These are phyloP conservation scores for Apeltes quadracus DNA, from an alignment of 2,113 vertebrate genomes.

Conservation along the genomic window DNA sequence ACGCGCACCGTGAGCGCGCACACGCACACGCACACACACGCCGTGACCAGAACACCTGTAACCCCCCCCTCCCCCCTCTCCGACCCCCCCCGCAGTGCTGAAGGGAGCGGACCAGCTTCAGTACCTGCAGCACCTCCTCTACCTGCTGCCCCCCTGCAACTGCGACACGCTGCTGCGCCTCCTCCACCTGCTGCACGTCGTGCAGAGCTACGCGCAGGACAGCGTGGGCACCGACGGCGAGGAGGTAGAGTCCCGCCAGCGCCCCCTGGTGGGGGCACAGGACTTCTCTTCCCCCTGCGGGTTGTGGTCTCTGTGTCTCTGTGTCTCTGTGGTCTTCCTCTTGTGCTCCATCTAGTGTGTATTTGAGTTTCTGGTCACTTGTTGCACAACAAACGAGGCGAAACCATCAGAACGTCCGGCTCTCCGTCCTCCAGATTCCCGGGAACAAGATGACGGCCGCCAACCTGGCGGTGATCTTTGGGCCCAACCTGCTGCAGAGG, in stretches of 20 bases:
- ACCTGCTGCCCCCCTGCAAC: slow-evolving; percentile 91
- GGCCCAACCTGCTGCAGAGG: slow-evolving; percentile 88
- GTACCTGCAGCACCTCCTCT: slow-evolving; percentile 88
- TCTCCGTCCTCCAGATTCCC: slow-evolving; percentile 76
- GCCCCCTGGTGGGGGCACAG: no score
- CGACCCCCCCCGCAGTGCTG: slow-evolving; percentile 77
- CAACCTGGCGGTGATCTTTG: slow-evolving; percentile 93
- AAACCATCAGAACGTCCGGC: neutral
- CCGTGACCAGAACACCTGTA: neutral
- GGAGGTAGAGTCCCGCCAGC: slow-evolving; percentile 68
- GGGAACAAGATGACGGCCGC: slow-evolving; percentile 94
- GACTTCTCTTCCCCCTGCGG: no score
- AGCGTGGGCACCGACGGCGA: slow-evolving; percentile 77
- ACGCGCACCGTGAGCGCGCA: slow-evolving; percentile 82
- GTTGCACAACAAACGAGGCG: neutral
- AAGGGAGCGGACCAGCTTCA: slow-evolving; percentile 80
- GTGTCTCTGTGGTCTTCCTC: no score
- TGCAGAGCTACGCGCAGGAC: slow-evolving; percentile 85
- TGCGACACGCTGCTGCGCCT: slow-evolving; percentile 90
- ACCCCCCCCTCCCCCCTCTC: neutral
- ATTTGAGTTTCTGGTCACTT: neutral
- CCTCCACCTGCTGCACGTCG: slow-evolving; percentile 82
- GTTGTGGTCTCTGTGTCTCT: no score
- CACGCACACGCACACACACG: neutral
- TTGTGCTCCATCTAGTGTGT: neutral